phyloP scores from a whole-genome alignment of 2,797 vertebrate species.

The Euphonia xanthogaster region DNA sequence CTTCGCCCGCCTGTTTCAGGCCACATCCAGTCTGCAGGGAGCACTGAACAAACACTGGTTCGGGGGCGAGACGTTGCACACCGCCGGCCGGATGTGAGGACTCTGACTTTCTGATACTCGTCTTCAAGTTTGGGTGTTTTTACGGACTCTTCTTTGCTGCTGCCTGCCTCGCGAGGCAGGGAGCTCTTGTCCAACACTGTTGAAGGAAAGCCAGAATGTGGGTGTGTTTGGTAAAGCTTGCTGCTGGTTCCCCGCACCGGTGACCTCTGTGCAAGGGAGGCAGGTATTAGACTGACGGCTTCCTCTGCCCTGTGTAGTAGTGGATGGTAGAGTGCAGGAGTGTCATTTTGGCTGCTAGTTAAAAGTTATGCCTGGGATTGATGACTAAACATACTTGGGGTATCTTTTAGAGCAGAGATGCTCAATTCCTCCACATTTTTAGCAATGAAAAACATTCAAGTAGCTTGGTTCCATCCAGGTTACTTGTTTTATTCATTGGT shows the following conservation, averaged over 20 bases:
- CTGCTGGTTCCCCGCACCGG: neutral
- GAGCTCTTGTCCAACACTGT: slow-evolving; percentile 82
- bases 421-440: neutral
- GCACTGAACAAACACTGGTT: slow-evolving; percentile 64
- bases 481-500: slow-evolving; percentile 3
- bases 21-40: slow-evolving; percentile 64
- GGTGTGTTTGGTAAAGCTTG: slow-evolving; percentile 60
- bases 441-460: neutral
- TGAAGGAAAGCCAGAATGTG: slow-evolving; percentile 62
- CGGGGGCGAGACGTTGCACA: slow-evolving; percentile 51
- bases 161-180: slow-evolving; percentile 47
- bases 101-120: slow-evolving; percentile 56
- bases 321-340: slow-evolving; percentile 11
- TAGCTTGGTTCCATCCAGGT: neutral
- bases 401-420: slow-evolving; percentile 25
- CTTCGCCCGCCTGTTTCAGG: slow-evolving; percentile 43
- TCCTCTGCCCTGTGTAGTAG: slow-evolving; percentile 28
- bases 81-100: slow-evolving; percentile 64
- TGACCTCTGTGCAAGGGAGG: slow-evolving; percentile 47
- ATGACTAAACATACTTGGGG: slow-evolving; percentile 15
- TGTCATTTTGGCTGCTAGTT: slow-evolving; percentile 55
- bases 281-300: neutral
- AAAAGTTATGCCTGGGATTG: slow-evolving; percentile 34
- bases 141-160: slow-evolving; percentile 61
- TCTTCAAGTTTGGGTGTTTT: slow-evolving; percentile 59